Conservation (phyloP, 1,140 invertebrate genomes). For the Samia ricini region DNA sequence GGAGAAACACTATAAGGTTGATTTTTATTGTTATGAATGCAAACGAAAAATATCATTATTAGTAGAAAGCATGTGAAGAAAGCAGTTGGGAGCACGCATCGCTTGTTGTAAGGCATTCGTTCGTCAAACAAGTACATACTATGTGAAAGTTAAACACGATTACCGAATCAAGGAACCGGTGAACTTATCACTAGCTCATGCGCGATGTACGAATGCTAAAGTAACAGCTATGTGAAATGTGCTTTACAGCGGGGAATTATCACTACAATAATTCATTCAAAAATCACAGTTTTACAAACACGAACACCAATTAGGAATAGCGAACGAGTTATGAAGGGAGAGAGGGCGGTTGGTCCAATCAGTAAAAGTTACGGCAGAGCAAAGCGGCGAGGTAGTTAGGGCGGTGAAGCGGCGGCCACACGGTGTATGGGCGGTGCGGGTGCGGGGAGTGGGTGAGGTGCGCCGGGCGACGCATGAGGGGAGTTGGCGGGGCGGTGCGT, state of each 20-base stretch:
- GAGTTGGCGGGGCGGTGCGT: conserved; percentile 17
- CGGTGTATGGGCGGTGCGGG: conserved; percentile 22
- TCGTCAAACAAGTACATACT: not conserved
- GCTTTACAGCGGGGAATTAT: not conserved
- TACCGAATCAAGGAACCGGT: not conserved
- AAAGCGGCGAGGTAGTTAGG: conserved; percentile 67
- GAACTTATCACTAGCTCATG: not conserved
- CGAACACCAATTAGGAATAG: not conserved
- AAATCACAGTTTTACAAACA: not conserved
- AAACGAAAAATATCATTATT: not conserved
- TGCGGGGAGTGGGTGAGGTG: conserved; percentile 14
- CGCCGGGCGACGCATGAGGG: conserved; percentile 16
- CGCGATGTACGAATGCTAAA: conserved; percentile 16
- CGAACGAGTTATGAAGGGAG: too few species aligned
- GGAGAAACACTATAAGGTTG: not conserved
- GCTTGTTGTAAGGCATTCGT: not conserved
- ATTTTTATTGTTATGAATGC: not conserved
- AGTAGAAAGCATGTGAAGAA: not conserved
- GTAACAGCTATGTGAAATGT: not conserved
- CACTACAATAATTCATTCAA: not conserved
- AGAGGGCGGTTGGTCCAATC: conserved; percentile 15
- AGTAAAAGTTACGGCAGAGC: conserved; percentile 68
- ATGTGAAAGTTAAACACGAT: not conserved
- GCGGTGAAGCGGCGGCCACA: conserved; percentile 53
- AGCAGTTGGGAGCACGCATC: not conserved